These are phyloP conservation scores for Varanus komodoensis DNA, from an alignment of 2,113 vertebrate species.

Conservation along the genomic window DNA sequence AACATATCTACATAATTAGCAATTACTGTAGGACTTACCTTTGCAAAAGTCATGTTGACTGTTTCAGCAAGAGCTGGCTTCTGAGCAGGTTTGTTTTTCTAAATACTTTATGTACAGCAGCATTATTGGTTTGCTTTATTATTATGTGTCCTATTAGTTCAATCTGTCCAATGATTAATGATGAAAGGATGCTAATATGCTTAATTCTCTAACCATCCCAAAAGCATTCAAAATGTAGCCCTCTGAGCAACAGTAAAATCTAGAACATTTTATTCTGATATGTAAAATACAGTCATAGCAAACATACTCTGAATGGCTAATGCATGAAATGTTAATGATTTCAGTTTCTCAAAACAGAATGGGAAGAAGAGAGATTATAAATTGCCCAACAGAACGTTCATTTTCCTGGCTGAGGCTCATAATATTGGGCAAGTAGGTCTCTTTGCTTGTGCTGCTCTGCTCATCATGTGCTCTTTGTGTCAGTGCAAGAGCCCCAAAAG, in stretches of 20 bases:
- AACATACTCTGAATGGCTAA: not conserved
- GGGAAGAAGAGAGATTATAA: not conserved
- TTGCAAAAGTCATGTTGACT: too few relatives aligned
- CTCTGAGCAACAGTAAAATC: not conserved
- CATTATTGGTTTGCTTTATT: not conserved
- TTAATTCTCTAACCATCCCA: not conserved
- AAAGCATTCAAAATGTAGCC: not conserved
- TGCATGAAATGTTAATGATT: fast-evolving
- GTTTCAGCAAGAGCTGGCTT: too few relatives aligned
- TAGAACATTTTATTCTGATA: not conserved
- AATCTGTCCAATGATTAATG: not conserved
- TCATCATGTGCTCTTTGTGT: too few relatives aligned
- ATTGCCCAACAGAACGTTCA: not conserved
- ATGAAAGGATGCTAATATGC: not conserved
- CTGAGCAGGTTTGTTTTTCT: not conserved
- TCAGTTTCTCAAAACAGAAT: not conserved
- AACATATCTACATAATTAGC: too few relatives aligned
- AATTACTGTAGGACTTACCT: not conserved
- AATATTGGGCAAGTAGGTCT: not conserved
- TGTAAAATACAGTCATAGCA: not conserved
- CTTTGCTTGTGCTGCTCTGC: not conserved
- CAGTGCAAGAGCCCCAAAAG: not conserved
- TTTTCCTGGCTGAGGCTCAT: not conserved
- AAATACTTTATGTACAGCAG: not conserved
- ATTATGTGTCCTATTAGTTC: not conserved